Percentiles rank a stretch among this genome's conserved stretches.
These are phyloP conservation scores for Drosophila maculinotata DNA, from an alignment of 2,888 invertebrate species.

Conservation along the genomic window DNA sequence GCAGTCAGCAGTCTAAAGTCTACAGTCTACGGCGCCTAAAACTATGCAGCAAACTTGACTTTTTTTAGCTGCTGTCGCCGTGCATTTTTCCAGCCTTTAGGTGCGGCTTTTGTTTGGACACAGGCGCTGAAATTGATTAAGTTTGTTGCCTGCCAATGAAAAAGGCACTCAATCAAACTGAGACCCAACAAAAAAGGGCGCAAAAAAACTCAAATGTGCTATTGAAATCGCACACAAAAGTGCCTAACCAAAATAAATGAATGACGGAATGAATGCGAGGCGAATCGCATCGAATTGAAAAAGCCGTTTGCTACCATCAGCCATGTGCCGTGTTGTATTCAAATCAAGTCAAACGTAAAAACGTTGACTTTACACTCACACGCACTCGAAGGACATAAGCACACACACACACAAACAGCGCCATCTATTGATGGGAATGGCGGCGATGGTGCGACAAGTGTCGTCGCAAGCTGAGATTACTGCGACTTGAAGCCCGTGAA, in stretches of 20 bases:
- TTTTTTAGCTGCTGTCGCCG: too few relatives aligned
- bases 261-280: slow-evolving; percentile 48
- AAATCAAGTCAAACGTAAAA: slow-evolving; percentile 76
- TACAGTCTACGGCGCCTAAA: slow-evolving; percentile 39
- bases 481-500: slow-evolving; percentile 30
- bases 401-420: slow-evolving; percentile 21
- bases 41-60: slow-evolving; percentile 48
- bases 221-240: slow-evolving; percentile 55
- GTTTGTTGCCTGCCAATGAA: slow-evolving; percentile 76
- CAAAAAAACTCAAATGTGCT: slow-evolving; percentile 22
- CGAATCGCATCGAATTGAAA: slow-evolving; percentile 27
- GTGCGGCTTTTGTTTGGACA: slow-evolving; percentile 76
- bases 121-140: slow-evolving; percentile 77
- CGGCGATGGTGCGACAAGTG: slow-evolving; percentile 26
- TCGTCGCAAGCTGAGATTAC: slow-evolving; percentile 36
- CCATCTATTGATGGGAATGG: slow-evolving; percentile 38
- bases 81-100: slow-evolving; percentile 72
- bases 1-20: slow-evolving; percentile 9
- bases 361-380: slow-evolving; percentile 71
- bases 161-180: slow-evolving; percentile 75
- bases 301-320: slow-evolving; percentile 10
- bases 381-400: slow-evolving; percentile 58
- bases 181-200: slow-evolving; percentile 15
- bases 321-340: slow-evolving; percentile 54
- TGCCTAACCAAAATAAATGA: slow-evolving; percentile 69